Percentiles rank a stretch among this genome's conserved stretches.
Conservation (phyloP, 1,140 invertebrate species). For the Drosophila mauritiana region DNA sequence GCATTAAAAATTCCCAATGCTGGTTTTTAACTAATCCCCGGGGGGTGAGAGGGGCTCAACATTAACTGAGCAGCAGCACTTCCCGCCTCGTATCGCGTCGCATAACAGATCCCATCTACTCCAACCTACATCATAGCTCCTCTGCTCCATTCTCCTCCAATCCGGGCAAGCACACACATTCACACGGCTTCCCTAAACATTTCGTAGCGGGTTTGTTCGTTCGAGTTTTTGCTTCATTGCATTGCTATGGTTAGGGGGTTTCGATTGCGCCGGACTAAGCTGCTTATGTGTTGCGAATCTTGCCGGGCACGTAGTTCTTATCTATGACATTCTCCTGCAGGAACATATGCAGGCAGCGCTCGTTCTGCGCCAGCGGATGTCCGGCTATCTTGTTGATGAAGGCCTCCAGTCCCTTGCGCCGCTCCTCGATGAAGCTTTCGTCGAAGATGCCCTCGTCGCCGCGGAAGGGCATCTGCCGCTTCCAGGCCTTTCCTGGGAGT, state of each 20-base stretch:
- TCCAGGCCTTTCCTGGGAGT: slow-evolving; percentile 98
- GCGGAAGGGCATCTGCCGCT: slow-evolving; percentile 98
- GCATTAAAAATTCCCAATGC: slow-evolving; percentile 76
- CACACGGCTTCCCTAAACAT: slow-evolving; percentile 61
- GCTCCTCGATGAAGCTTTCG: slow-evolving; percentile 99
- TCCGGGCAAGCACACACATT: slow-evolving; percentile 59
- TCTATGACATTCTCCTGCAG: slow-evolving; percentile 98
- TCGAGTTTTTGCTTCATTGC: slow-evolving; percentile 74
- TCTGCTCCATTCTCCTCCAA: slow-evolving; percentile 14
- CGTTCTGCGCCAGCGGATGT: slow-evolving; percentile 99
- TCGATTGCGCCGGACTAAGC: slow-evolving; percentile 3
- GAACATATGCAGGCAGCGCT: slow-evolving; percentile 99
- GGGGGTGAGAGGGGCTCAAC: slow-evolving; percentile 56
- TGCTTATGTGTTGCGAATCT: slow-evolving; percentile 97
- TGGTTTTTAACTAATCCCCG: slow-evolving; percentile 41
- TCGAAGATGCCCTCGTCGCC: slow-evolving; percentile 99
- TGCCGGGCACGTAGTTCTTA: slow-evolving; percentile 99
- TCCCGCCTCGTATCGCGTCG: slow-evolving; percentile 24
- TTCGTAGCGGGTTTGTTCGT: slow-evolving; percentile 75
- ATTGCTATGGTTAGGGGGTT: slow-evolving; percentile 52
- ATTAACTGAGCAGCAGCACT: slow-evolving; percentile 69
- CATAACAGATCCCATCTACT: slow-evolving; percentile 59
- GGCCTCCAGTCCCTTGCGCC: slow-evolving; percentile 98
- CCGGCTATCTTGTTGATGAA: slow-evolving; percentile 99
- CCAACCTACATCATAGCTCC: slow-evolving; percentile 3